Base-by-base conservation (phyloP, 1,140 invertebrate species). In the Calliphora vicina region DNA sequence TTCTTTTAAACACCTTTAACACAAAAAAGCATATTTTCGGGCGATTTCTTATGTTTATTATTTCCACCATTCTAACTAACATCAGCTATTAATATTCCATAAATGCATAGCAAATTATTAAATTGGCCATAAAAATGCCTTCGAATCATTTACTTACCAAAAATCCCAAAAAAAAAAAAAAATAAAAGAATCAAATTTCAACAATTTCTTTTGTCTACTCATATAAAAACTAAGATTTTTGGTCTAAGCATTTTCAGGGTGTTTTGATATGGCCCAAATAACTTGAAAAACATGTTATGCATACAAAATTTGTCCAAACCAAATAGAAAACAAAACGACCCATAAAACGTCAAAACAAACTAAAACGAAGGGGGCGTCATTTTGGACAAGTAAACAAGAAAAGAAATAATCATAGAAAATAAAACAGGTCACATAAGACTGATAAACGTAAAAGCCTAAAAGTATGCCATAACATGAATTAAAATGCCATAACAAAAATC, bases 391-490 rank as follows among this genome's bases (percentile, higher is more conserved):
- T n/a, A n/a, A n/a, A 17, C 45, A 13, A 57, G 13, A 57, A 57
- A 12, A 15, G 15, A 57, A 57, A 57, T 17, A 57, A 57, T 35
- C 29, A 35, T 35, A 57, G 0, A 57, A 5, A 5, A 15, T 15
- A 57, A 57, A 57, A 17, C 1, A 35, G 72, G 72, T 74, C 72
- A 74, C 27, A 74, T 29, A 74, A 74, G 72, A 35, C 26, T 74
- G 72, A 74, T 17, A 74, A 74, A 74, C 72, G 35, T 35, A 35
- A n/a, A 35, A 35, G 72, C 72, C 72, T 74, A 42, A 35, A 74
- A 74, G 72, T 74, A 35, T 74, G 72, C 72, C 27, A 35, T 74
- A 57, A n/a, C 72, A 74, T 74, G 72, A 74, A 74, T 74, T 74
- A 74, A 74, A 74, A 74, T 35, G 27, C 72, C 72, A 74, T 74